Evolutionary conservation across 2,888 invertebrate species (phyloP).

Genomic region (Melikaiella ostensackeni): DNA sequence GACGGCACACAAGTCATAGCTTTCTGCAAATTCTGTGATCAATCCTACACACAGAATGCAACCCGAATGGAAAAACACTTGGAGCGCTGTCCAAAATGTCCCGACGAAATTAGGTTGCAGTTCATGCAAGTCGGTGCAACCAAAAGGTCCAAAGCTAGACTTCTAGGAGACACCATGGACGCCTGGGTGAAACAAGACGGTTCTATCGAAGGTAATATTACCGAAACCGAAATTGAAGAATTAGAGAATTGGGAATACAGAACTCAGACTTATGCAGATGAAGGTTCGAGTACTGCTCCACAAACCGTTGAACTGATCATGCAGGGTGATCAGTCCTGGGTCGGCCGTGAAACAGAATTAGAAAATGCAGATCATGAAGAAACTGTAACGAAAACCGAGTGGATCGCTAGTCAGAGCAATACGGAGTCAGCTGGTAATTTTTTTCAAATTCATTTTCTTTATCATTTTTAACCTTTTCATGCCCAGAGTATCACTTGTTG

Average conservation of each 20-base stretch:
- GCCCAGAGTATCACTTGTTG: slow-evolving; percentile 14
- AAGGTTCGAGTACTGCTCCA: slow-evolving; percentile 40
- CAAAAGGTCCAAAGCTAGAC: slow-evolving; percentile 63
- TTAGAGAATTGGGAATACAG: slow-evolving; percentile 61
- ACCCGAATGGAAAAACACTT: slow-evolving; percentile 70
- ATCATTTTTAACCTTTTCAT: slow-evolving; percentile 18
- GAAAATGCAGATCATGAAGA: slow-evolving; percentile 44
- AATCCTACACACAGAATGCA: slow-evolving; percentile 71
- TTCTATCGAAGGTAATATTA: slow-evolving; percentile 80
- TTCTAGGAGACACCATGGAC: slow-evolving; percentile 57
- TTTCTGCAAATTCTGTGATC: slow-evolving; percentile 70
- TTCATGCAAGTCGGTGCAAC: slow-evolving; percentile 64
- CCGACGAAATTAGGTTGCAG: slow-evolving; percentile 64
- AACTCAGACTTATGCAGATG: slow-evolving; percentile 50
- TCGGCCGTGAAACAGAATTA: slow-evolving; percentile 41
- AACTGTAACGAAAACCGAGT: slow-evolving; percentile 43
- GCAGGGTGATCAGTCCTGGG: slow-evolving; percentile 49
- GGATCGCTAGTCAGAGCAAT: slow-evolving; percentile 44
- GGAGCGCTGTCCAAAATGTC: slow-evolving; percentile 68
- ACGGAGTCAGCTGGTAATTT: slow-evolving; percentile 50
- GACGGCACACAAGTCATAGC: slow-evolving; percentile 69
- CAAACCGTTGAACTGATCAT: slow-evolving; percentile 52
- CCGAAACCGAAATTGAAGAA: slow-evolving; percentile 80
- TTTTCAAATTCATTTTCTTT: slow-evolving; percentile 2
- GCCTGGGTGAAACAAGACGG: slow-evolving; percentile 58